Conservation (phyloP, 2,797 vertebrate genomes). For the Pyrocephalus nanus region DNA sequence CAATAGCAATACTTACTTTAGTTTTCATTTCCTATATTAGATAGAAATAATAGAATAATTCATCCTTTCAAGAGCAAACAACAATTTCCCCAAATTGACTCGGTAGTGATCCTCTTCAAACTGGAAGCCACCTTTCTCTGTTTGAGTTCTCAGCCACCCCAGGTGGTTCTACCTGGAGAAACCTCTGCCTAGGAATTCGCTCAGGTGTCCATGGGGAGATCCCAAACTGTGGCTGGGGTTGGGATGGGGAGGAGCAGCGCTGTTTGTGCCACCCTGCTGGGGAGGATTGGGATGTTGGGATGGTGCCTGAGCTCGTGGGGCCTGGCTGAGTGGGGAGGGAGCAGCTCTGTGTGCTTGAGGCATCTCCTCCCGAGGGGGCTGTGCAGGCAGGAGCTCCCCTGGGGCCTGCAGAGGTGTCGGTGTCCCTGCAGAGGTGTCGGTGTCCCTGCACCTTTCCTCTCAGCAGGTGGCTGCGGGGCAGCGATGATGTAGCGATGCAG, state of each 20-base stretch:
- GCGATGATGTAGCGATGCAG: not conserved
- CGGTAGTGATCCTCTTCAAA: not conserved
- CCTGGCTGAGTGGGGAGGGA: not conserved
- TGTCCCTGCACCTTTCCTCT: not conserved
- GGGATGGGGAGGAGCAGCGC: not conserved
- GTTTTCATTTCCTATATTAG: not conserved
- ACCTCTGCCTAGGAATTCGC: not conserved
- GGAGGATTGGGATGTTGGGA: too few species aligned
- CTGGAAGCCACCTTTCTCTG: rapidly evolving
- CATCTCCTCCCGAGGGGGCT: not conserved
- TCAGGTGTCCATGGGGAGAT: not conserved
- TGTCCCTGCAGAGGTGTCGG: rapidly evolving
- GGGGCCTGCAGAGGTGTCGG: not conserved
- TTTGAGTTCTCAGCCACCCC: not conserved
- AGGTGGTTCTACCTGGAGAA: not conserved
- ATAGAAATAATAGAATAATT: not conserved
- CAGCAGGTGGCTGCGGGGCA: not conserved
- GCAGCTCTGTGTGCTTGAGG: not conserved
- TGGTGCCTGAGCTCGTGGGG: rapidly evolving
- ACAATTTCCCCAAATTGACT: not conserved
- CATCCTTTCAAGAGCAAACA: not conserved
- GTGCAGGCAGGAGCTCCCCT: not conserved
- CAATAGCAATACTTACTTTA: not conserved
- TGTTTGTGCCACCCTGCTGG: not conserved
- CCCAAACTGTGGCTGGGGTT: rapidly evolving